Conservation (phyloP, 2,888 invertebrate species). For the Yponomeuta plumbellus region DNA sequence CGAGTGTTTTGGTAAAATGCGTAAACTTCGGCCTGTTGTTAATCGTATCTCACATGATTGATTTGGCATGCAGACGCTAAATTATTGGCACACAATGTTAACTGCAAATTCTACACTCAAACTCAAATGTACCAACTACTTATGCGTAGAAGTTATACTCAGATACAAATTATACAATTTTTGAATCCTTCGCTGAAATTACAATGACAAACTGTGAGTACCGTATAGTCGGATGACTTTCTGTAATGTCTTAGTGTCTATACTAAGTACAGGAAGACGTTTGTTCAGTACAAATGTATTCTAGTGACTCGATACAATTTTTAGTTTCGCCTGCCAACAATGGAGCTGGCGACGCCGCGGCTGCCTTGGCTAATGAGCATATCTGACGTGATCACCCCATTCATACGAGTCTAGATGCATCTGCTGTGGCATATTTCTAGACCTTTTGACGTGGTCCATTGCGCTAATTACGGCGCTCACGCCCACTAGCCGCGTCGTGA, state of each 20-base stretch:
- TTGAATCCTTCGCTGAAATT: neutral
- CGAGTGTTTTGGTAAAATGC: neutral
- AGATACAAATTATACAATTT: neutral
- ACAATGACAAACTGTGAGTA: neutral
- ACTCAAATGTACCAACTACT: neutral
- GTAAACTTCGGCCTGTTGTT: neutral
- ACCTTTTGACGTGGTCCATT: constrained; percentile 45
- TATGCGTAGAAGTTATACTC: neutral
- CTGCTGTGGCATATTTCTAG: constrained; percentile 43
- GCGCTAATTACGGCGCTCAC: constrained; percentile 52
- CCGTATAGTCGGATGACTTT: neutral
- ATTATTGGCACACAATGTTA: neutral
- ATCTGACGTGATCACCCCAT: constrained; percentile 39
- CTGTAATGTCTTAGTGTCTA: neutral
- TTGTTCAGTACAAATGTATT: neutral
- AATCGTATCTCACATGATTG: neutral
- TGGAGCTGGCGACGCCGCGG: constrained; percentile 32
- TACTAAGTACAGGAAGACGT: neutral
- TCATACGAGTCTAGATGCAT: constrained; percentile 40
- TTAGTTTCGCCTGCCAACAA: neutral
- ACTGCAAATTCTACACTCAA: neutral
- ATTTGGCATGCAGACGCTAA: neutral
- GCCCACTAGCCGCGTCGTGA: constrained; percentile 46
- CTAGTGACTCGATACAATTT: neutral
- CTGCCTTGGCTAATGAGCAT: constrained; percentile 39